phyloP scores from a whole-genome alignment of 2,797 vertebrate genomes.

The Artibeus jamaicensis region DNA sequence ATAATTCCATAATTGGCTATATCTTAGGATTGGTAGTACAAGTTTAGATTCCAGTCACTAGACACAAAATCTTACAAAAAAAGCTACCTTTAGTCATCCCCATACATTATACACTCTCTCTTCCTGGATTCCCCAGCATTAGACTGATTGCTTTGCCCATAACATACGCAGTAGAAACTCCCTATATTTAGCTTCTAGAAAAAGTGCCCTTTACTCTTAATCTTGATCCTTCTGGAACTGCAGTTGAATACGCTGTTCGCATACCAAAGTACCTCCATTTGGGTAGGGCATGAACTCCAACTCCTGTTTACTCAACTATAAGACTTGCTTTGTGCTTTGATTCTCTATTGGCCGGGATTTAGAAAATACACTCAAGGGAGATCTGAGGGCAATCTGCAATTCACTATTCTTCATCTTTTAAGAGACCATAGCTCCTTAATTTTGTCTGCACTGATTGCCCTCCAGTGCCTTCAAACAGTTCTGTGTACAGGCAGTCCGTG shows the following conservation, averaged over 20 bases:
- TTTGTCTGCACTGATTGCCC: background rate
- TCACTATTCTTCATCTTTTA: background rate
- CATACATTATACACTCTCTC: background rate
- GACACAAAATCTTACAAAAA: background rate
- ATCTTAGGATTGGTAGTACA: background rate
- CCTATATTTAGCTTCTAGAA: slow-evolving; percentile 21
- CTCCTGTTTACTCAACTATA: background rate
- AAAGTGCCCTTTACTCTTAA: background rate
- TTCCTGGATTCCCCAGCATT: background rate
- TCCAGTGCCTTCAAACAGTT: background rate
- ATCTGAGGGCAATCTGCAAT: background rate
- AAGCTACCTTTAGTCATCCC: background rate
- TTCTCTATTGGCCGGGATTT: background rate
- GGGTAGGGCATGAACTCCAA: background rate
- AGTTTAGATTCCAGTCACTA: background rate
- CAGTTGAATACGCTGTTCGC: background rate
- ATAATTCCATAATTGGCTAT: background rate
- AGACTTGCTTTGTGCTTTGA: background rate
- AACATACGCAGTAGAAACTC: background rate
- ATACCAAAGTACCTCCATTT: background rate
- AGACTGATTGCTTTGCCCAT: background rate
- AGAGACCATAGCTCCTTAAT: background rate
- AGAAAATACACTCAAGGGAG: background rate
- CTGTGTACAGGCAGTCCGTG: background rate
- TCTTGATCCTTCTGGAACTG: background rate